A percentile compares a stretch with the other conserved stretches of the same genome.
These are phyloP conservation scores for Brachyrhaphis roseni DNA, from an alignment of 2,797 vertebrate species.

Conservation along the genomic window DNA sequence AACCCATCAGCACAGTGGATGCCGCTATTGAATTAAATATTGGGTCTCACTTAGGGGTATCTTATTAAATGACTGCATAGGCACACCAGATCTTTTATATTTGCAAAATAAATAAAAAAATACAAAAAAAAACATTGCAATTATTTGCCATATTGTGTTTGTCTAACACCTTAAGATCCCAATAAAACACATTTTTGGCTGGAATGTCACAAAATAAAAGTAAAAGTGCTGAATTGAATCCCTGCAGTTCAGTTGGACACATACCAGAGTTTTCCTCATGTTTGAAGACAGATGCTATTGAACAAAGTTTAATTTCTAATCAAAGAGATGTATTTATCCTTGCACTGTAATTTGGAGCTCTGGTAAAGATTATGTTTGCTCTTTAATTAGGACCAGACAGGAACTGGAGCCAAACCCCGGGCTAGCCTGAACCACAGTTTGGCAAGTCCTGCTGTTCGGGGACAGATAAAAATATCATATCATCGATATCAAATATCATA, in stretches of 20 bases:
- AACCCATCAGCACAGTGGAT: background rate
- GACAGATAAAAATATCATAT: background rate
- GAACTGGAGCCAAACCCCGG: slow-evolving; percentile 29
- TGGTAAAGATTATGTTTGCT: slow-evolving; percentile 1
- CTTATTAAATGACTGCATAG: background rate
- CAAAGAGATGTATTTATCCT: background rate
- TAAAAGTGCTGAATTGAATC: background rate
- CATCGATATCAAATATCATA: background rate
- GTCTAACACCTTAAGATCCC: background rate
- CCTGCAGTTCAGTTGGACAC: background rate
- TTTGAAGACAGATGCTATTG: background rate
- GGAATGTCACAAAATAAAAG: background rate
- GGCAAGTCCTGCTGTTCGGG: slow-evolving; percentile 12
- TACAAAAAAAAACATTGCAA: background rate
- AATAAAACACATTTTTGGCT: background rate
- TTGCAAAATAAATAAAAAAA: background rate
- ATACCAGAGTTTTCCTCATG: background rate
- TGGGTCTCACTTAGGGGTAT: background rate
- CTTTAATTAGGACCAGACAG: slow-evolving; percentile 47
- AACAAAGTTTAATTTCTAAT: background rate
- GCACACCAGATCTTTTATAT: background rate
- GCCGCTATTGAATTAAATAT: background rate
- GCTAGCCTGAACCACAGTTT: slow-evolving; percentile 14
- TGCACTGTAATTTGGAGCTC: background rate
- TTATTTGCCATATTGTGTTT: background rate